Percentiles rank a stretch among this genome's conserved stretches.
These are phyloP conservation scores for Megalonaias nervosa DNA, from an alignment of 1,140 invertebrate genomes.

Conservation along the genomic window DNA sequence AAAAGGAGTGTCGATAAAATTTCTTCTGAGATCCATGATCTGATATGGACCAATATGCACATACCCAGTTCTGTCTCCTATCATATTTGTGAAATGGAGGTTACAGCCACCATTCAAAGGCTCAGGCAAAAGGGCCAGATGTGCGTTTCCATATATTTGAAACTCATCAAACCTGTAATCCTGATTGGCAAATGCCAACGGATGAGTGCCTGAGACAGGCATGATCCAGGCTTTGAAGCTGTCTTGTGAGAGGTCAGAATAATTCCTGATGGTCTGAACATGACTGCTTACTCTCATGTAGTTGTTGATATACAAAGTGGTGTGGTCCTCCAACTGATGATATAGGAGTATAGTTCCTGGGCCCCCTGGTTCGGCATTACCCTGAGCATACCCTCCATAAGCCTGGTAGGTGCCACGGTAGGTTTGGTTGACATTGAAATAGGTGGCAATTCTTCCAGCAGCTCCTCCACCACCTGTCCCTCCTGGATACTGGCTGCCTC, in stretches of 20 bases:
- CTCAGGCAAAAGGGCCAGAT: constrained; percentile 50
- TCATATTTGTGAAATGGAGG: constrained; percentile 58
- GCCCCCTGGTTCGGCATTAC: constrained; percentile 48
- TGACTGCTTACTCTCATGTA: constrained; percentile 28
- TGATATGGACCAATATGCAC: constrained; percentile 58
- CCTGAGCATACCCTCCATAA: constrained; percentile 47
- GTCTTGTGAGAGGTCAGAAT: constrained; percentile 49
- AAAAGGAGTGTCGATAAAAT: constrained; percentile 57
- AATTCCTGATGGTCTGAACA: constrained; percentile 47
- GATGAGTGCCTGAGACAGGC: constrained; percentile 46
- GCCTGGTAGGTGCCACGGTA: constrained; percentile 52
- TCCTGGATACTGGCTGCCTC: constrained; percentile 42
- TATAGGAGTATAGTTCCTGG: constrained; percentile 56
- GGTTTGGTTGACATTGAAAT: constrained; percentile 54
- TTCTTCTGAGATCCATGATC: constrained; percentile 50
- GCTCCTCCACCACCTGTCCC: constrained; percentile 54
- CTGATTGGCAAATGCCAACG: constrained; percentile 43
- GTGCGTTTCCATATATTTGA: constrained; percentile 59
- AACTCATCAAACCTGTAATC: constrained; percentile 56
- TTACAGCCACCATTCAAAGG: constrained; percentile 43
- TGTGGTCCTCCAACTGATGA: constrained; percentile 49
- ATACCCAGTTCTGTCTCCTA: constrained; percentile 56
- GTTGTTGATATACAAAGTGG: constrained; percentile 52
- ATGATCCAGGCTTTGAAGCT: constrained; percentile 62
- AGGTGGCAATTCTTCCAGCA: constrained; percentile 54